A percentile compares a stretch with the other conserved stretches of the same genome.
Conservation (phyloP, 2,797 vertebrate species). For the Chelon labrosus region DNA sequence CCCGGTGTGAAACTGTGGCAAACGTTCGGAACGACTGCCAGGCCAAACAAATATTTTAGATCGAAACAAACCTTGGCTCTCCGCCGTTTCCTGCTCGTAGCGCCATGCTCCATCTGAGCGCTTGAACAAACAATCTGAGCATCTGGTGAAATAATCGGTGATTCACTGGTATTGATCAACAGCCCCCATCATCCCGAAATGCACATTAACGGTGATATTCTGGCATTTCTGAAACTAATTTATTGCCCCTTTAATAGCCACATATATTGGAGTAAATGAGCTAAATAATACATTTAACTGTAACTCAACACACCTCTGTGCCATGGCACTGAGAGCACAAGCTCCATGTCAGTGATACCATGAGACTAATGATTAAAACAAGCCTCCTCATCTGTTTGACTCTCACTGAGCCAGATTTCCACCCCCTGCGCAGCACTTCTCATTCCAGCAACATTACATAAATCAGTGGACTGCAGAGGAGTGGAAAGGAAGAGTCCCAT, state of each 20-base stretch:
- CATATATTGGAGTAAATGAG: conserved; percentile 37
- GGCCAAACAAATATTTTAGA: conserved; percentile 63
- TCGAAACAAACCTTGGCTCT: conserved; percentile 59
- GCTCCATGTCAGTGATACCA: conserved; percentile 71
- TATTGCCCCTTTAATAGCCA: conserved; percentile 32
- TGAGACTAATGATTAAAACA: conserved; percentile 83
- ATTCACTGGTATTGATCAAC: conserved; percentile 68
- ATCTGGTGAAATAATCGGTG: conserved; percentile 70
- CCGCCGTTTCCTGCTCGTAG: conserved; percentile 30
- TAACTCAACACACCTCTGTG: background rate
- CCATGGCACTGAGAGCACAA: conserved; percentile 45
- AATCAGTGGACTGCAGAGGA: conserved; percentile 71
- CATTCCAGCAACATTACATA: conserved; percentile 80
- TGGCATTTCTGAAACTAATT: conserved; percentile 16
- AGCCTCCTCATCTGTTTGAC: conserved; percentile 74
- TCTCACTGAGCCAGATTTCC: conserved; percentile 74
- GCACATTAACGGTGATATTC: background rate
- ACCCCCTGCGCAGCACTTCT: conserved; percentile 77
- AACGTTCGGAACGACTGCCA: conserved; percentile 50
- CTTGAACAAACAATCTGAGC: conserved; percentile 73
- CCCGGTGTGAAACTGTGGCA: conserved; percentile 55
- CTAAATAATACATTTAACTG: conserved; percentile 36
- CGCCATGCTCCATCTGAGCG: conserved; percentile 56
- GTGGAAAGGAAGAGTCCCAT: conserved; percentile 72
- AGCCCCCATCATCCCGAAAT: conserved; percentile 46